A percentile compares a stretch with the other conserved stretches of the same genome.
These are phyloP conservation scores for Periplaneta americana DNA, from an alignment of 1,140 invertebrate species.

Conservation along the genomic window DNA sequence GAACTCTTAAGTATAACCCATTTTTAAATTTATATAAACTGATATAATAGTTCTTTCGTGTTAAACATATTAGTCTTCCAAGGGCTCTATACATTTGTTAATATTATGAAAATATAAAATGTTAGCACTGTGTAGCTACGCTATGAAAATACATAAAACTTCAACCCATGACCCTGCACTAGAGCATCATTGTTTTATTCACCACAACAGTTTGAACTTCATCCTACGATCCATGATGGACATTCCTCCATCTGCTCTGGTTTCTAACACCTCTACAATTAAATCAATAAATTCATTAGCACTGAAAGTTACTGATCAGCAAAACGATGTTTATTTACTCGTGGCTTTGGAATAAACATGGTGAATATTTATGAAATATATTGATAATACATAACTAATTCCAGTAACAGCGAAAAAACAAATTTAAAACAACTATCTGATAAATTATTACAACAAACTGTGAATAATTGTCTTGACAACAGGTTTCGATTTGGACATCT, in stretches of 20 bases:
- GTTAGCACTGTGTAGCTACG: background rate
- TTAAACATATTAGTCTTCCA: background rate
- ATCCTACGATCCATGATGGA: background rate
- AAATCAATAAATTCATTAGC: background rate
- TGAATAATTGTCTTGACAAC: background rate
- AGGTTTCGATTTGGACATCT: background rate
- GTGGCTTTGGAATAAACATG: background rate
- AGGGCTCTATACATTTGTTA: background rate
- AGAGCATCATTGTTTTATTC: background rate
- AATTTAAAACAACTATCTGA: background rate
- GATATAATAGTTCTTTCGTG: background rate
- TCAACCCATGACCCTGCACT: background rate
- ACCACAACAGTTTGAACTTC: background rate
- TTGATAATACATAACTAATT: background rate
- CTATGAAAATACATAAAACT: background rate
- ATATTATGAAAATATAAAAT: background rate
- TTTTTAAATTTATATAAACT: background rate
- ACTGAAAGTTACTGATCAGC: background rate
- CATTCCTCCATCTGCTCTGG: background rate
- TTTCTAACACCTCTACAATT: background rate
- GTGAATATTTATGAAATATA: too few species aligned
- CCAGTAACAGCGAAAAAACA: too few species aligned
- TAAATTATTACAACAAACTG: background rate
- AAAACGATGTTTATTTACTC: background rate
- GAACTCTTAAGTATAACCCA: background rate